Conservation (phyloP, 2,888 invertebrate species). For the Protula sp. region DNA sequence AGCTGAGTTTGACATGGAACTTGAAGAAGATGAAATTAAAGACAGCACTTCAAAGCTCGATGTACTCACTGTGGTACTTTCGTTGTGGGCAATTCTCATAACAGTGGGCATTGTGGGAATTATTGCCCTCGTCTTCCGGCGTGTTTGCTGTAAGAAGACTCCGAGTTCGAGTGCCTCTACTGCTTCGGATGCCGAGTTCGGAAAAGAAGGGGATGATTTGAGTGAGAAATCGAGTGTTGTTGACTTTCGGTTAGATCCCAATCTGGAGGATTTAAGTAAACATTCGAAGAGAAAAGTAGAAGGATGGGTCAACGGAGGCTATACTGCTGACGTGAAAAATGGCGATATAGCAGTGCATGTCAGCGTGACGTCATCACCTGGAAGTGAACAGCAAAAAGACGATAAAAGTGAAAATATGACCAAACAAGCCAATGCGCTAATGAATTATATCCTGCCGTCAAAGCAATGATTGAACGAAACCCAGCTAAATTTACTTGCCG, state of each 20-base stretch:
- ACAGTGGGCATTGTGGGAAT: neutral
- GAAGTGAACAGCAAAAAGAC: too few species aligned
- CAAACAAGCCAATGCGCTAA: too few species aligned
- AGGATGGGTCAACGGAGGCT: too few species aligned
- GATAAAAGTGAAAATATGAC: too few species aligned
- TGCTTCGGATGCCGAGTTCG: neutral
- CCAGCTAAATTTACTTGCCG: too few species aligned
- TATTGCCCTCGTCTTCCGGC: neutral
- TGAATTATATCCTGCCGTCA: too few species aligned
- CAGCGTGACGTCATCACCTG: too few species aligned
- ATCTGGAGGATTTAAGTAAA: neutral
- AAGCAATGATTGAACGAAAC: too few species aligned
- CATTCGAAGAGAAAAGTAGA: too few species aligned
- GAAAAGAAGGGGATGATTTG: neutral
- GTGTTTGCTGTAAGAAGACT: neutral
- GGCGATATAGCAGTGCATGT: too few species aligned
- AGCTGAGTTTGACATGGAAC: neutral
- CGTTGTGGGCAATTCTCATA: neutral
- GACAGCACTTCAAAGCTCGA: neutral
- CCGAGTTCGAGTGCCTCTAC: neutral
- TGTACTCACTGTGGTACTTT: neutral
- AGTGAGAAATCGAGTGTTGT: neutral
- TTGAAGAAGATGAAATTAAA: neutral
- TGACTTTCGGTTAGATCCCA: neutral
- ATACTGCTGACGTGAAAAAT: too few species aligned